These are phyloP conservation scores for Phengaris alcon DNA, from an alignment of 2,888 invertebrate species.

Conservation along the genomic window DNA sequence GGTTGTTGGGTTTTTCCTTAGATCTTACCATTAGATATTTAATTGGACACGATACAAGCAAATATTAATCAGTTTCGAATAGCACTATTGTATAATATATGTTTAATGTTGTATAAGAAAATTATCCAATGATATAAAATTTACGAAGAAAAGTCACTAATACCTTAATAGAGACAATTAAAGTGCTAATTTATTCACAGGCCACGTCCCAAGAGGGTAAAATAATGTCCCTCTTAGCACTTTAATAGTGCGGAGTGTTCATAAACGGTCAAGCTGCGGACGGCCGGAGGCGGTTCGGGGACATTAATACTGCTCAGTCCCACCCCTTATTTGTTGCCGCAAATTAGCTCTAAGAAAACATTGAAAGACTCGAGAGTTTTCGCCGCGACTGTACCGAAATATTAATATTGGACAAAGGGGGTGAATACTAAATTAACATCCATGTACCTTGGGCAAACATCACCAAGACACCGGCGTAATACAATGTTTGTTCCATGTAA, in stretches of 20 bases:
- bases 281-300: slow-evolving; percentile 65
- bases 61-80: too few relatives aligned
- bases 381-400: slow-evolving; percentile 52
- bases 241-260: slow-evolving; percentile 69
- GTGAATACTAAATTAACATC: slow-evolving; percentile 76
- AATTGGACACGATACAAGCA: too few relatives aligned
- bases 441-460: slow-evolving; percentile 73
- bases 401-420: slow-evolving; percentile 70
- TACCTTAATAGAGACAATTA: slow-evolving; percentile 57
- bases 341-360: slow-evolving; percentile 62
- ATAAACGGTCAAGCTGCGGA: slow-evolving; percentile 67
- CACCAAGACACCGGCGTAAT: slow-evolving; percentile 68
- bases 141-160: slow-evolving; percentile 9
- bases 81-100: too few relatives aligned
- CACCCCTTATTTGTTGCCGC: slow-evolving; percentile 73
- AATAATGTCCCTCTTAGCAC: slow-evolving; percentile 77
- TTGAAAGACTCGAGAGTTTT: slow-evolving; percentile 38
- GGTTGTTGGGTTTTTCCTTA: neutral
- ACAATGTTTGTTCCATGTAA: slow-evolving; percentile 77
- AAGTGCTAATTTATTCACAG: slow-evolving; percentile 73
- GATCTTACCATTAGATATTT: neutral
- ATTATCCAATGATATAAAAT: neutral
- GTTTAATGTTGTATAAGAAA: too few relatives aligned
- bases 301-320: slow-evolving; percentile 59
- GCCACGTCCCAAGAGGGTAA: slow-evolving; percentile 65